Evolutionary conservation across 2,888 invertebrate genomes (phyloP).

Genomic region (Caenorhabditis imperialis): DNA sequence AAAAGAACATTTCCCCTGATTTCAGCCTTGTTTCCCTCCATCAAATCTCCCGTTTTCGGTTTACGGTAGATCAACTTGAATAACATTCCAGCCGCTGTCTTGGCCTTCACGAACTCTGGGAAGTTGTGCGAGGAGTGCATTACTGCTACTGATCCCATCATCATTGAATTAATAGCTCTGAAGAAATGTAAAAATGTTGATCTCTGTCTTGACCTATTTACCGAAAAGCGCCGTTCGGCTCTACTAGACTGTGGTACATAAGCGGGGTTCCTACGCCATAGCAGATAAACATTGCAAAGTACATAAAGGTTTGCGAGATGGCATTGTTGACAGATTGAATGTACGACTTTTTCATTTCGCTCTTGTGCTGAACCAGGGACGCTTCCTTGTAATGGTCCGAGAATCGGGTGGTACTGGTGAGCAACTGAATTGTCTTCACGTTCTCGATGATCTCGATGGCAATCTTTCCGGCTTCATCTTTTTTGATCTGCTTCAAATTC

Average conservation of each 20-base stretch:
- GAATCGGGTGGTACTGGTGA: slow-evolving; percentile 79
- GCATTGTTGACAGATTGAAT: slow-evolving; percentile 58
- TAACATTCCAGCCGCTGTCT: slow-evolving; percentile 78
- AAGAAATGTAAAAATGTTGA: slow-evolving; percentile 40
- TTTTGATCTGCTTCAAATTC: slow-evolving; percentile 62
- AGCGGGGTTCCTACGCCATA: slow-evolving; percentile 64
- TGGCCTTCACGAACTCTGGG: slow-evolving; percentile 80
- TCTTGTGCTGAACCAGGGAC: slow-evolving; percentile 41
- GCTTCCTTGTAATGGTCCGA: slow-evolving; percentile 71
- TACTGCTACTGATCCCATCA: slow-evolving; percentile 62
- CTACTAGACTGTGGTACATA: slow-evolving; percentile 48
- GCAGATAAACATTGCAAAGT: slow-evolving; percentile 60
- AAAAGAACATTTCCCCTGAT: slow-evolving; percentile 77
- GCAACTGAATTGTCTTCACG: slow-evolving; percentile 79
- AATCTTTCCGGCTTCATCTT: slow-evolving; percentile 80
- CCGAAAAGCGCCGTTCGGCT: slow-evolving; percentile 35
- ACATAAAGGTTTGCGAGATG: slow-evolving; percentile 65
- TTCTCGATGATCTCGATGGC: slow-evolving; percentile 80
- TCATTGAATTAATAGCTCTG: slow-evolving; percentile 62
- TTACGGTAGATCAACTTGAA: slow-evolving; percentile 77
- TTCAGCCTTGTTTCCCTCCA: slow-evolving; percentile 58
- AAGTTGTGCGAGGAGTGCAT: slow-evolving; percentile 72
- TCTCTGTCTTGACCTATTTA: slow-evolving; percentile 77
- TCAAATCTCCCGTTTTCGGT: slow-evolving; percentile 77
- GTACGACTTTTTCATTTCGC: slow-evolving; percentile 52